Percentiles rank a stretch among this genome's conserved stretches.
Evolutionary conservation across 2,888 invertebrate genomes (phyloP).

Genomic region (Drosophila kuntzei): DNA sequence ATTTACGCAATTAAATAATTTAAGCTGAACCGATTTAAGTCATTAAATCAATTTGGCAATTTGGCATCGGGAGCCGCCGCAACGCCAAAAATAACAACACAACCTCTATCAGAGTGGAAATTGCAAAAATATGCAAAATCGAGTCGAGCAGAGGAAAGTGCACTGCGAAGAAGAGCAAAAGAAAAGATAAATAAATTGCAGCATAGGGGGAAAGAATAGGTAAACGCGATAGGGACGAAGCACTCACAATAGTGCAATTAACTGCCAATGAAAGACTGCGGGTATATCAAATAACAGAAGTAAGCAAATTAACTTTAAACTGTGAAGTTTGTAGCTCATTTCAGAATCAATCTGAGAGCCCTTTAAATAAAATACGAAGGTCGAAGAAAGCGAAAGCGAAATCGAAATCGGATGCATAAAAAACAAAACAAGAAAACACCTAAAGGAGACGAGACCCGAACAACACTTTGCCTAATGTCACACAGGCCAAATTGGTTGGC

Average conservation of each 20-base stretch:
- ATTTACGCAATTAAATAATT: slow-evolving; percentile 62
- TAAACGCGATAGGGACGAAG: neutral
- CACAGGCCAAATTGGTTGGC: slow-evolving; percentile 57
- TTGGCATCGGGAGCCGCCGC: slow-evolving; percentile 18
- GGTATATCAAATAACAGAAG: slow-evolving; percentile 26
- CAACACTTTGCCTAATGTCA: slow-evolving; percentile 65
- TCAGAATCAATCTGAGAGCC: slow-evolving; percentile 27
- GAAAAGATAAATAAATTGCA: slow-evolving; percentile 12
- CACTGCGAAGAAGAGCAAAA: neutral
- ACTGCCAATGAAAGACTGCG: slow-evolving; percentile 15
- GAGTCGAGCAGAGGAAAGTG: slow-evolving; percentile 9
- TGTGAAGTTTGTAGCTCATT: slow-evolving; percentile 12
- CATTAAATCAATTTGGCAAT: slow-evolving; percentile 66
- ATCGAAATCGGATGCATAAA: neutral
- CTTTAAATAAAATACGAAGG: slow-evolving; percentile 23
- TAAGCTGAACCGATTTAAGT: slow-evolving; percentile 52
- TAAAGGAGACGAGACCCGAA: slow-evolving; percentile 29
- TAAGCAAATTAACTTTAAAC: slow-evolving; percentile 37
- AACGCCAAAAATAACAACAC: slow-evolving; percentile 8
- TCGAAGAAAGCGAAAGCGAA: slow-evolving; percentile 22
- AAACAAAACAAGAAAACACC: slow-evolving; percentile 12
- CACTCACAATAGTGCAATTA: slow-evolving; percentile 40
- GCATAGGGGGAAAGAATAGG: neutral
- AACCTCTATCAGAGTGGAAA: slow-evolving; percentile 41
- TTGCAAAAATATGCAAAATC: slow-evolving; percentile 61